Evolutionary conservation across 2,888 invertebrate species (phyloP), one percentile per base, ranked within the genome.

Genomic region (Eupithecia subumbrata): DNA sequence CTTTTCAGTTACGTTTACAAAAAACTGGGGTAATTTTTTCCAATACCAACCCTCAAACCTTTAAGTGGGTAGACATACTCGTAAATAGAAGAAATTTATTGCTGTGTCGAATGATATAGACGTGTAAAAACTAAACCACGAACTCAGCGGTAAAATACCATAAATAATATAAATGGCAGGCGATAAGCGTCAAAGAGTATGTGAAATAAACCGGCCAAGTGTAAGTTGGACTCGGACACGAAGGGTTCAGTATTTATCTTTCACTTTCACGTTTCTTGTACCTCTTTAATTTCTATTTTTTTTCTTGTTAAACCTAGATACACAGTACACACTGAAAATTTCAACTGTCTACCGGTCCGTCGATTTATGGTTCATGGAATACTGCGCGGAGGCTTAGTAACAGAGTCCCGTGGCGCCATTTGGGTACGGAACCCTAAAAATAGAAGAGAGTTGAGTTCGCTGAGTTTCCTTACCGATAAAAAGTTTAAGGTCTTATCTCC

Each of bases 141-240:
- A 82, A 83, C 84, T 81, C 81, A 81, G 75, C 79, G 84, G 83
- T 84, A 86, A 87, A 84, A 85, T 82, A 63, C 73, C 63, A 82
- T 82, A 75, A 77, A 77, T 73, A 73, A 75, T 64, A 74, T 78
- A 79, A 79, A 82, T 81, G 85, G 82, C 86, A 82, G 83, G 85
- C 85, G 87, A 88, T 88, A 88, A 86, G 85, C 82, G 79, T 83
- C 72, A 83, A 76, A 81, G 84, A 87, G 86, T 60, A 81, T 83
- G 79, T 78, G 74, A 60, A 56, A 60, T 60, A 12, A 60, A 60
- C 8, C 25, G 60, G 56, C 25, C 5, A 25, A 1, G 60, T 25
- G 22, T 25, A 11, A 56, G 60, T n/a, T 5, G 2, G 9, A 56
- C 11, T 22, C 22, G 3, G 11, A 56, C 3, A 11, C 11, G n/a